Percentiles rank a stretch among this genome's conserved stretches.
phyloP scores from a whole-genome alignment of 2,113 vertebrate species.

The Dolichallabes microphthalmus region DNA sequence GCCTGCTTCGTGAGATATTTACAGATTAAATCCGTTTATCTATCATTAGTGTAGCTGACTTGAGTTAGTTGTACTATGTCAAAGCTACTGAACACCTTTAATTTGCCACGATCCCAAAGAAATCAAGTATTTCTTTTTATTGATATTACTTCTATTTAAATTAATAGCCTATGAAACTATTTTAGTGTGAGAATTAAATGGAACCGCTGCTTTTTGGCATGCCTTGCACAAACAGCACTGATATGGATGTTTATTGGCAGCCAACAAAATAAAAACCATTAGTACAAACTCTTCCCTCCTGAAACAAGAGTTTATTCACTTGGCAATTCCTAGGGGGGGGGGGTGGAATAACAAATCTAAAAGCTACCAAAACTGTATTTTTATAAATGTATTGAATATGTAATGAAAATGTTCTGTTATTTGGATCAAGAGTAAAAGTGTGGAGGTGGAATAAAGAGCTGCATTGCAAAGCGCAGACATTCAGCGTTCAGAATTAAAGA shows the following conservation, averaged over 20 bases:
- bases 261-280: not conserved
- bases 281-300: not conserved
- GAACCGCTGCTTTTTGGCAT: not conserved
- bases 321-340: no score
- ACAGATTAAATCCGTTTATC: no score
- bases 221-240: not conserved
- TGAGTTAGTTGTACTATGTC: not conserved
- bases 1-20: slow-evolving; percentile 1
- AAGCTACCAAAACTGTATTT: not conserved
- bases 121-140: not conserved
- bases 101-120: not conserved
- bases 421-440: slow-evolving; percentile 2
- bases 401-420: slow-evolving; percentile 13
- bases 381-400: slow-evolving; percentile 4
- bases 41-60: not conserved
- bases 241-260: not conserved
- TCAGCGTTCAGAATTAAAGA: not conserved
- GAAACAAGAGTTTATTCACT: not conserved
- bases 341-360: not conserved
- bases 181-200: not conserved
- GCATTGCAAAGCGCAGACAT: not conserved
- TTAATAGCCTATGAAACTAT: not conserved
- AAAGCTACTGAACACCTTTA: not conserved
- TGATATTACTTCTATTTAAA: no score
- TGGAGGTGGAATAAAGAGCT: slow-evolving; percentile 23